Evolutionary conservation across 1,140 invertebrate species (phyloP).

Genomic region (Drosophila orosa): DNA sequence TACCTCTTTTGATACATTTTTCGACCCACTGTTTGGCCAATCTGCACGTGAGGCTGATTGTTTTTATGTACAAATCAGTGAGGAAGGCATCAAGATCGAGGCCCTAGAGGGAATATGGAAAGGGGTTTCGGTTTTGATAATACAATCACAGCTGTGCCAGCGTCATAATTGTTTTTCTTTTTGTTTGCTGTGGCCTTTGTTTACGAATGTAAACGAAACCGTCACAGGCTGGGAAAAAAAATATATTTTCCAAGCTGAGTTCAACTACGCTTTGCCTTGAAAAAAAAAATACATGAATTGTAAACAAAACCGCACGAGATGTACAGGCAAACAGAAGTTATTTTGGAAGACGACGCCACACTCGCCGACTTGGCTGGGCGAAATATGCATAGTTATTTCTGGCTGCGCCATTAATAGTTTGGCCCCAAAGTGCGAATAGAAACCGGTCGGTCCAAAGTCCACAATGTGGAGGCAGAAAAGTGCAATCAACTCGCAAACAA

Average conservation of each 20-base stretch:
- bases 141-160: constrained; percentile 39
- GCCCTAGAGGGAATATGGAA: background rate
- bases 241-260: constrained; percentile 38
- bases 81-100: background rate
- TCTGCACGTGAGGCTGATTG: constrained; percentile 40
- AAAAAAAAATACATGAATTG: constrained; percentile 30
- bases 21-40: constrained; percentile 30
- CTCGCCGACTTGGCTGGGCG: constrained; percentile 3
- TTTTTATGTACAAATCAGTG: constrained; percentile 10
- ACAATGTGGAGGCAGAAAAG: constrained; percentile 57
- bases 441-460: constrained; percentile 63
- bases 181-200: background rate
- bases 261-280: constrained; percentile 65
- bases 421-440: constrained; percentile 41
- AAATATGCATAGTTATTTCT: constrained; percentile 25
- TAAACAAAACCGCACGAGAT: constrained; percentile 21
- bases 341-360: constrained; percentile 25
- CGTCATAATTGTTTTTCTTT: constrained; percentile 14
- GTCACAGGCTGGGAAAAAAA: constrained; percentile 11
- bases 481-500: constrained; percentile 70
- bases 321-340: background rate
- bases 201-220: constrained; percentile 42
- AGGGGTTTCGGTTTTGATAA: constrained; percentile 26
- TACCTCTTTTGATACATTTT: too few species aligned
- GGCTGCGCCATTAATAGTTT: constrained; percentile 61